These are phyloP conservation scores for Eulemur coronatus DNA, from an alignment of 2,797 vertebrate genomes.

Conservation along the genomic window DNA sequence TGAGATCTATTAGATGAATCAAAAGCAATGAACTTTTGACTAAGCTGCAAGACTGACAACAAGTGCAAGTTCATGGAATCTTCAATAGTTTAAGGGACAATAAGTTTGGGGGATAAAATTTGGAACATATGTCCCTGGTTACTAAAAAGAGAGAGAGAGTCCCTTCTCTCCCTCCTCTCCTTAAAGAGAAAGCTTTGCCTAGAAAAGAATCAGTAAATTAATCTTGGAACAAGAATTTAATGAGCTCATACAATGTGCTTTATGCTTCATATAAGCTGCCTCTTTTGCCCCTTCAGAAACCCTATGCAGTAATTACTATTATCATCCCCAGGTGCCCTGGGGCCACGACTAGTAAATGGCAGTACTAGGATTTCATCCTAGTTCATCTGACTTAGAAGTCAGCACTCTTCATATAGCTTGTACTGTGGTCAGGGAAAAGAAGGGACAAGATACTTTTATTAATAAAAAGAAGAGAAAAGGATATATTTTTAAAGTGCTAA, in stretches of 20 bases:
- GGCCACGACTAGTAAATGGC: background rate
- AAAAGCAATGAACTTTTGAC: background rate
- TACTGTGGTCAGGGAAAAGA: background rate
- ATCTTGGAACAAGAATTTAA: conserved; percentile 3
- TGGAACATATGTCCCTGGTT: background rate
- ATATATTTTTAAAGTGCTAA: background rate
- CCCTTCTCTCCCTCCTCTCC: background rate
- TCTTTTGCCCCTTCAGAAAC: background rate
- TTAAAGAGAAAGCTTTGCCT: background rate
- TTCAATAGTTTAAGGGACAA: background rate
- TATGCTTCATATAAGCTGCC: background rate
- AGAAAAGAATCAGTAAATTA: background rate
- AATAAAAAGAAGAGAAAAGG: background rate
- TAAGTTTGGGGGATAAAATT: background rate
- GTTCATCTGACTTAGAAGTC: background rate
- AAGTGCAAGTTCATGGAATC: background rate
- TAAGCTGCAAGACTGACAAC: background rate
- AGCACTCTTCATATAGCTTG: background rate
- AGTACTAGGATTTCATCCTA: background rate
- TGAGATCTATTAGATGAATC: background rate
- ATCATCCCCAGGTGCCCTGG: background rate
- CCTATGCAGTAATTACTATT: background rate
- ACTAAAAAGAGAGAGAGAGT: background rate
- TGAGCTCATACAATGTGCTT: background rate
- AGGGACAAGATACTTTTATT: background rate